Evolutionary conservation across 53 echinoderm and acorn worm genomes (phyloP).

Genomic region (Echinarachnius parma): DNA sequence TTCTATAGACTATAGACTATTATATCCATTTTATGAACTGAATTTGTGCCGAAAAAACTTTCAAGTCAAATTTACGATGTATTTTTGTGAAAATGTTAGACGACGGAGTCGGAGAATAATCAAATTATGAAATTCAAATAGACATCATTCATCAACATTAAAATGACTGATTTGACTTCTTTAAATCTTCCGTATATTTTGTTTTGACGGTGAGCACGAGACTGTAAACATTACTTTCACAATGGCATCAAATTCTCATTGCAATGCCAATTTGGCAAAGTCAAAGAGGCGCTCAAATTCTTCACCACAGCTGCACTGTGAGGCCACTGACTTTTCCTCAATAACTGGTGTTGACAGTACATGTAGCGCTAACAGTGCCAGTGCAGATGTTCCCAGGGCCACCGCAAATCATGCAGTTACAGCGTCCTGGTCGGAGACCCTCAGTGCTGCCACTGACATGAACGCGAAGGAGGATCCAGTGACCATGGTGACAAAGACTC

Average conservation of each 20-base stretch:
- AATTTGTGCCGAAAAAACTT: too few species aligned
- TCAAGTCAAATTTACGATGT: too few species aligned
- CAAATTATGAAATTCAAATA: too few species aligned
- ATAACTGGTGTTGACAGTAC: constrained; percentile 12
- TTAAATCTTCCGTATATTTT: background rate
- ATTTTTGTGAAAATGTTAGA: too few species aligned
- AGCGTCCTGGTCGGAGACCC: constrained; percentile 18
- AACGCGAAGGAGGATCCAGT: background rate
- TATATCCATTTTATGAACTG: too few species aligned
- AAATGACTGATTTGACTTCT: background rate
- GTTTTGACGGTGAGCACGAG: background rate
- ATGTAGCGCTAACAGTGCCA: background rate
- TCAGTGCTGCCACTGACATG: too few species aligned
- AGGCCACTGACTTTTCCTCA: constrained; percentile 46
- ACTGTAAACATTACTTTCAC: background rate
- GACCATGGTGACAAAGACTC: background rate
- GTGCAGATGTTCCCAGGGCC: background rate
- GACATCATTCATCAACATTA: too few species aligned
- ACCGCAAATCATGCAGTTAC: background rate
- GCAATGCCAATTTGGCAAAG: constrained; percentile 4
- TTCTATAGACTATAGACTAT: too few species aligned
- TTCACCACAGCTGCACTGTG: constrained; percentile 65
- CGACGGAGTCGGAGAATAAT: too few species aligned
- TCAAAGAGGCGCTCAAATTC: constrained; percentile 71
- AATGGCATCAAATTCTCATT: constrained; percentile 42